Evolutionary conservation across 1,140 invertebrate genomes (phyloP).

Genomic region (Melanaphis sacchari): DNA sequence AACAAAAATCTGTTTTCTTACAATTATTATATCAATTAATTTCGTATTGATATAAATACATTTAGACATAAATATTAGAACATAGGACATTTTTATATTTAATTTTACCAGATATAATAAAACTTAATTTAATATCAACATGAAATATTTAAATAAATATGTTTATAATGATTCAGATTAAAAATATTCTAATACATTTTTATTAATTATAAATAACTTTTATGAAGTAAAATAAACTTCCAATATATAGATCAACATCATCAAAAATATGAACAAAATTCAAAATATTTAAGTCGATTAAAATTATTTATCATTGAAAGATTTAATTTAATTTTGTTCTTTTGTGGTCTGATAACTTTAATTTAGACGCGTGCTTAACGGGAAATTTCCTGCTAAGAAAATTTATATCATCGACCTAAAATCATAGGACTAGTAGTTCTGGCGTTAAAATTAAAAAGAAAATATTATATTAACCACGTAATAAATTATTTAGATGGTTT

Average conservation of each 20-base stretch:
- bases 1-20: background rate
- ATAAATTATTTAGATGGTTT: background rate
- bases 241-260: background rate
- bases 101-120: background rate
- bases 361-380: background rate
- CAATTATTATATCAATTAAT: background rate
- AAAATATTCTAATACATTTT: background rate
- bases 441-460: background rate
- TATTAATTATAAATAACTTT: no score
- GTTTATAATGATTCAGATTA: background rate
- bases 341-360: background rate
- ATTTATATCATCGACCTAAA: no score
- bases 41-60: background rate
- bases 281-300: background rate
- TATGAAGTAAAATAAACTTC: background rate
- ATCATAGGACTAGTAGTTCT: background rate
- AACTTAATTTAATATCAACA: background rate
- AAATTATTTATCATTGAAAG: background rate
- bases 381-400: no score
- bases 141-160: background rate
- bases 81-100: no score
- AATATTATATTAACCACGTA: background rate
- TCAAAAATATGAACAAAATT: background rate
- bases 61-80: background rate
- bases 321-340: background rate